Base-by-base conservation (phyloP, 1,140 invertebrate species). In the Drosophila willistoni region DNA sequence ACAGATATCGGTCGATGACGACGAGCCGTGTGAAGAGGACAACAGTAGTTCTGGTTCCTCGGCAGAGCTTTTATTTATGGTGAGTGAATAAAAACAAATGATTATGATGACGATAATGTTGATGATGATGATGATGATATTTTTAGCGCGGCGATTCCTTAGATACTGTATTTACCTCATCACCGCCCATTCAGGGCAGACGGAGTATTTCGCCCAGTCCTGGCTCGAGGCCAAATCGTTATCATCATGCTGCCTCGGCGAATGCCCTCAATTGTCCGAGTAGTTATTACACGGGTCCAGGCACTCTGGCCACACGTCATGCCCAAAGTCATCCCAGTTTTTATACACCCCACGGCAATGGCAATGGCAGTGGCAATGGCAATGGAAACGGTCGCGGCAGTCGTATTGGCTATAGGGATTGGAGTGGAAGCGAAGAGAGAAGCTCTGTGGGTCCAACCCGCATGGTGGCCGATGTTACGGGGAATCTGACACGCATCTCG, bases 141-240 rank as follows among this genome's bases (percentile, higher is more conserved):
- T 57, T 47, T 19, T 83, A 94, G 94, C 93, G 94, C 74, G 94
- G 94, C 3, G 94, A 94, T 74, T 94, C 94, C 2, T 79, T 94
- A 64, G 94, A 94, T 64, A 94, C 94, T 7, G 93, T 94, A 10
- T 94, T 94, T 68, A 93, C 93, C n/a, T 93, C 93, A 39, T 94
- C 94, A 7, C 94, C 94, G 7, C 93, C 93, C 54, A 82, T 79
- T 5, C 72, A 77, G 39, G 77, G 79, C 13, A 84, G 89, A 10
- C 71, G 82, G 10, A 81, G 85, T 47, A 75, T 78, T 55, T 90
- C 85, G 39, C 85, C 85, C 0, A 71, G 47, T 7, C 22, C 68
- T 7, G 69, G 69, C 9, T 68, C 47, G 1, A 61, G 82, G n/a
- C 76, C 85, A 1, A 90, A 72, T 29, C 77, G 85, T 2, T 51